Base-by-base conservation (phyloP, 2,888 invertebrate genomes). In the Lepas anatifera region DNA sequence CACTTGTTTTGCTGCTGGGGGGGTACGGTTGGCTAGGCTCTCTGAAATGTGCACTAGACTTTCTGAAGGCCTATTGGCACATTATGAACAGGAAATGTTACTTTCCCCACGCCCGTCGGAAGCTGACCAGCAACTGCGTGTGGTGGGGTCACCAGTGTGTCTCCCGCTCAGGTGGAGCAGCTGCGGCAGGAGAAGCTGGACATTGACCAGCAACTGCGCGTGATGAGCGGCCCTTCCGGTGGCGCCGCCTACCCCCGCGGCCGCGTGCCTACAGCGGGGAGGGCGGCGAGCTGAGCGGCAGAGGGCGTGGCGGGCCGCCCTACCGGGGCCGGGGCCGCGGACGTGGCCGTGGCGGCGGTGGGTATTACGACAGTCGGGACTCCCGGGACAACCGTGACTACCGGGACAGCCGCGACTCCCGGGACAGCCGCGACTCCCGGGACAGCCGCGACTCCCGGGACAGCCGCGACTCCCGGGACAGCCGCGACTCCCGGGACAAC, bases 111-210 rank as follows among this genome's bases (percentile, higher is more conserved):
- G n/a, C n/a, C n/a, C n/a, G n/a, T n/a, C n/a, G n/a, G n/a, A n/a
- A n/a, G n/a, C n/a, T n/a, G n/a, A n/a, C n/a, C n/a, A n/a, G n/a
- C n/a, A n/a, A n/a, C n/a, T n/a, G n/a, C n/a, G n/a, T n/a, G n/a
- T n/a, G n/a, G n/a, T n/a, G n/a, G n/a, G n/a, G n/a, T n/a, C n/a
- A n/a, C n/a, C n/a, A n/a, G n/a, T n/a, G n/a, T n/a, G n/a, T n/a
- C n/a, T n/a, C n/a, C n/a, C n/a, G n/a, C n/a, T 16, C 41, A 41
- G 41, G 95, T 97, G 75, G 97, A 97, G 81, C 90, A 92, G 81
- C 84, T 97, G 77, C 87, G 96, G 73, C 91, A 92, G 80, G 94
- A 95, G 81, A 96, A 96, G 84, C 81, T 89, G 79, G 95, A 95
- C 84, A 95, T 97, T 75, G 95, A 96, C 83, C 93, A 93, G 82